Evolutionary conservation across 2,888 invertebrate genomes (phyloP).

Genomic region (Drepanosiphum platanoidis): DNA sequence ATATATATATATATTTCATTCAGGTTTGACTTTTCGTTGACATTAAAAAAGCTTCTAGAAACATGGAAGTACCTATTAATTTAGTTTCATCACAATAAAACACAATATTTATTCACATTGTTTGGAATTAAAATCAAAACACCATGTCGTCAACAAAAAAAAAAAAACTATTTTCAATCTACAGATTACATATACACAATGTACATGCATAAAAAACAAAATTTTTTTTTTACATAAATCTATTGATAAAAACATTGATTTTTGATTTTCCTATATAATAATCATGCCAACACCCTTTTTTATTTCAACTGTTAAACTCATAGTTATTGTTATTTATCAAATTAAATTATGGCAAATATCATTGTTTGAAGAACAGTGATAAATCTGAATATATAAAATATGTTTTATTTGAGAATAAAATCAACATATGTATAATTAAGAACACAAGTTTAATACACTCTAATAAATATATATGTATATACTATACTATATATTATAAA

Average conservation of each 20-base stretch:
- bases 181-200: not conserved
- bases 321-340: not conserved
- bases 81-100: not conserved
- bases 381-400: slow-evolving; percentile 16
- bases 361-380: not conserved
- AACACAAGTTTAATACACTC: not conserved
- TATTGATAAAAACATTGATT: not conserved
- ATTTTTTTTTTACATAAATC: not conserved
- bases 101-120: not conserved
- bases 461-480: slow-evolving; percentile 18
- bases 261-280: not conserved
- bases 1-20: no score
- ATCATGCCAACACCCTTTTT: not conserved
- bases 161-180: no score
- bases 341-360: slow-evolving; percentile 12
- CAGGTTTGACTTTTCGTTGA: not conserved
- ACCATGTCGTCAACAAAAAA: no score
- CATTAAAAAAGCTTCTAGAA: not conserved
- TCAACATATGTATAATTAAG: slow-evolving; percentile 13
- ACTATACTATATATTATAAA: not conserved
- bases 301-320: not conserved
- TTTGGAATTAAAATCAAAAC: no score
- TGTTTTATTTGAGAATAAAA: not conserved
- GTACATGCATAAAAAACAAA: no score
- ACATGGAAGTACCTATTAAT: not conserved